Evolutionary conservation across 1,140 invertebrate genomes (phyloP).

Genomic region (Drosophila subobscura): DNA sequence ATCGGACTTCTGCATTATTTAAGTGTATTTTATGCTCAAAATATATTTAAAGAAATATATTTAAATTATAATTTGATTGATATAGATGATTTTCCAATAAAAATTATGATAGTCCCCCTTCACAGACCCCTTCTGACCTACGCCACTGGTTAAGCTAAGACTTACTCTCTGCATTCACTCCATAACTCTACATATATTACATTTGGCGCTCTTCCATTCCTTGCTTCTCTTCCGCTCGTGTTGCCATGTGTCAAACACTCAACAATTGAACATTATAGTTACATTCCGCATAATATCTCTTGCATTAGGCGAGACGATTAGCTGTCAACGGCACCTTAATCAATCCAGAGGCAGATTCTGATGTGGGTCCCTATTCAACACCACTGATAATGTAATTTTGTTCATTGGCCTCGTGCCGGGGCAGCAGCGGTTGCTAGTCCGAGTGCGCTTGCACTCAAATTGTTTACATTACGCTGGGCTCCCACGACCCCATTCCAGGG

Average conservation of each 20-base stretch:
- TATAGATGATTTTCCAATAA: too few species aligned
- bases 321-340: constrained; percentile 52
- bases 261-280: constrained; percentile 47
- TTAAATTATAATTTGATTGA: too few species aligned
- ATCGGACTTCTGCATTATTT: too few species aligned
- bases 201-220: constrained; percentile 6
- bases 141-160: too few species aligned
- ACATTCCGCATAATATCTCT: constrained; percentile 42
- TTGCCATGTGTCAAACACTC: constrained; percentile 28
- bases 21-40: not conserved
- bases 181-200: too few species aligned
- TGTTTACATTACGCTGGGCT: constrained; percentile 35
- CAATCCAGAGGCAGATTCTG: constrained; percentile 4
- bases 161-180: too few species aligned
- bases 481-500: constrained; percentile 21
- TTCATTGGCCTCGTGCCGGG: constrained; percentile 30
- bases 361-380: constrained; percentile 17
- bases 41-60: not conserved
- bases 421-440: constrained; percentile 2
- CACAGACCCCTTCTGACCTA: too few species aligned
- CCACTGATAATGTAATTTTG: constrained; percentile 35
- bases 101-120: too few species aligned
- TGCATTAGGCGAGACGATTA: constrained; percentile 43
- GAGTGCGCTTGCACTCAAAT: constrained; percentile 47
- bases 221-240: constrained; percentile 20